Evolutionary conservation across 1,140 invertebrate species (phyloP), one percentile per base, ranked within the genome.

Genomic region (Zaprionus inermis): DNA sequence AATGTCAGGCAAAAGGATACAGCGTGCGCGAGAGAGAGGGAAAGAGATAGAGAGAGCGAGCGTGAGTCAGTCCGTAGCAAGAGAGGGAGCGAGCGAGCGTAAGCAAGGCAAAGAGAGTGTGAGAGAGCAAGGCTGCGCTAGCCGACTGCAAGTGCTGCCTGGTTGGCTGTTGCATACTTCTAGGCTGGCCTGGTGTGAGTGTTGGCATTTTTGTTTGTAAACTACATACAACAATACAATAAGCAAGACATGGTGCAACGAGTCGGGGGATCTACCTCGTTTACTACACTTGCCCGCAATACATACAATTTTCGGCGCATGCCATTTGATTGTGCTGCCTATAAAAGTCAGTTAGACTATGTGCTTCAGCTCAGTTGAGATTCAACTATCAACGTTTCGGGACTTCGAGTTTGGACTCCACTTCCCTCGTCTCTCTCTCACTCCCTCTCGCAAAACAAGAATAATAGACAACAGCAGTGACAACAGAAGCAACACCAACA

Each of bases 181-280:
- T 72, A 76, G 73, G 81, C 68, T 67, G 55, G 69, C 46, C 66
- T 60, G 67, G 73, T 58, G 78, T 84, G 84, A 67, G 71, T 81
- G 81, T 90, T 88, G 84, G 78, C 74, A 81, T 89, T 90, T 84
- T 89, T 89, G 84, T 89, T 89, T 89, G 84, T 89, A 89, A 89
- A 89, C 85, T 89, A 86, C 81, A 89, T 89, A 90, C 81, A 89
- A 89, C 84, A 89, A 88, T 88, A 88, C 84, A 88, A 88, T 88
- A 88, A 88, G 83, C 85, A 90, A 81, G 78, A 89, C 80, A 89
- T 58, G 59, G 10, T 4, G 51, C 61, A 28, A 36, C 24, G 44
- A 11, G 18, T 49, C 34, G 63, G 68, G 46, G 49, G 46, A 64
- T 71, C 67, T 63, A 10, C 34, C 28, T 28, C 22, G 34, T 59